Base-by-base conservation (phyloP, 2,888 invertebrate species). In the Calameuta pallipes region DNA sequence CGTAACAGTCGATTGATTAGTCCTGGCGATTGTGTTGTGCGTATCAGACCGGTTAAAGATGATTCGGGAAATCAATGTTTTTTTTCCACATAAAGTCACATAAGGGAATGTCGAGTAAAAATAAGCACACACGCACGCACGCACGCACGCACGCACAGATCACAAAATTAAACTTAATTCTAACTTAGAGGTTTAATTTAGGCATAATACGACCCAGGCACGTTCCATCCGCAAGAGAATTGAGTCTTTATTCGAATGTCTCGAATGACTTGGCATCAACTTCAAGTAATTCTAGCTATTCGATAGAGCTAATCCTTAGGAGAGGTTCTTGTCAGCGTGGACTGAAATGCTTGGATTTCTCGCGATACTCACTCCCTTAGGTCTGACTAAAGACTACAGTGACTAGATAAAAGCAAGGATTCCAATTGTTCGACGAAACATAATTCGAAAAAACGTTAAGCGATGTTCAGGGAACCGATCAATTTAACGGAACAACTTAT, bases 361-460 rank as follows among this genome's bases (percentile, higher is more conserved):
- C 78, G 31, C 34, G 41, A 13, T 33, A 30, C 69, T 73, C 74
- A 12, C 70, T 33, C 70, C 33, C 70, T 33, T 33, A 33, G 70
- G 70, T 74, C 74, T 69, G 83, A 84, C 83, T 85, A 90, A 86
- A 78, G 85, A 85, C 89, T 90, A 15, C 6, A 89, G 82, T 90
- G 90, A 90, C 90, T 90, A 90, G 90, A 90, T 85, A 83, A 85
- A 88, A 89, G 87, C 88, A 86, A 89, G 87, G 87, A 85, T 83
- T 78, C 80, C 70, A 33, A 70, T 33, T 33, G 70, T 33, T 70
- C 70, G 70, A 70, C 30, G 33, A 33, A 70, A 33, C 15, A 70
- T 70, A 70, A 70, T 33, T 70, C 12, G 30, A 70, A 30, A 30
- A 30, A 33, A 70, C 13, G 70, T 70, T 13, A 33, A 30, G 70